Conservation (phyloP, 2,113 vertebrate species). For the Pachypanchax playfairii region DNA sequence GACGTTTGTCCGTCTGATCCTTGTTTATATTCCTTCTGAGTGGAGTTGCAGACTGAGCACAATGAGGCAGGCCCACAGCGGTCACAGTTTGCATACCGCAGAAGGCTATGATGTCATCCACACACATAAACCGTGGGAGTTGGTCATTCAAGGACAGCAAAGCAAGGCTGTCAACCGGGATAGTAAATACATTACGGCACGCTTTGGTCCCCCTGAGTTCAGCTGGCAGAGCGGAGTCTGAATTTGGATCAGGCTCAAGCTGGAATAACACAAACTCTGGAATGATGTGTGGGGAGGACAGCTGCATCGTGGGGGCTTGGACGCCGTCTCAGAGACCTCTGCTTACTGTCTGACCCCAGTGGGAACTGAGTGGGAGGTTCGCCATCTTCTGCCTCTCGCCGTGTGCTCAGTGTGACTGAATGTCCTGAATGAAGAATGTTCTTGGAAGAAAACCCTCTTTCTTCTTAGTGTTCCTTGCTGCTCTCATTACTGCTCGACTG, state of each 20-base stretch:
- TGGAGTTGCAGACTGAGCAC: constrained; percentile 43
- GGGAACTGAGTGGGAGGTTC: constrained; percentile 55
- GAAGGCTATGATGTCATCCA: constrained; percentile 67
- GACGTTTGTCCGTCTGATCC: constrained; percentile 3
- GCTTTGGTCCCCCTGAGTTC: constrained; percentile 63
- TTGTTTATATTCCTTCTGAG: constrained; percentile 2
- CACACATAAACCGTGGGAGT: constrained; percentile 43
- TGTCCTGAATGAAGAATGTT: constrained; percentile 38
- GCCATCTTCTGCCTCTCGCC: constrained; percentile 31
- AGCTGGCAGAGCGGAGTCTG: constrained; percentile 61
- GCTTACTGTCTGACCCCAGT: constrained; percentile 65
- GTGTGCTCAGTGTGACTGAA: constrained; percentile 38
- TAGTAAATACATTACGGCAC: constrained; percentile 77
- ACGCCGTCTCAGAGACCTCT: constrained; percentile 56
- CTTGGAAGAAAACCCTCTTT: constrained; percentile 34
- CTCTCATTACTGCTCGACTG: constrained; percentile 12
- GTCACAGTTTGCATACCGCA: constrained; percentile 47
- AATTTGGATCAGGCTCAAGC: constrained; percentile 67
- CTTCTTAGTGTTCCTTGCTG: constrained; percentile 12
- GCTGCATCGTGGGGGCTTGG: constrained; percentile 68
- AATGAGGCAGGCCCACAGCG: constrained; percentile 19
- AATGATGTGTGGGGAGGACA: constrained; percentile 54
- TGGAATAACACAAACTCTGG: constrained; percentile 62
- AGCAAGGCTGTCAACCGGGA: constrained; percentile 58
- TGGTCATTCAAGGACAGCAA: constrained; percentile 74